Evolutionary conservation across 2,888 invertebrate species (phyloP).

Genomic region (Drosophila seclusa): DNA sequence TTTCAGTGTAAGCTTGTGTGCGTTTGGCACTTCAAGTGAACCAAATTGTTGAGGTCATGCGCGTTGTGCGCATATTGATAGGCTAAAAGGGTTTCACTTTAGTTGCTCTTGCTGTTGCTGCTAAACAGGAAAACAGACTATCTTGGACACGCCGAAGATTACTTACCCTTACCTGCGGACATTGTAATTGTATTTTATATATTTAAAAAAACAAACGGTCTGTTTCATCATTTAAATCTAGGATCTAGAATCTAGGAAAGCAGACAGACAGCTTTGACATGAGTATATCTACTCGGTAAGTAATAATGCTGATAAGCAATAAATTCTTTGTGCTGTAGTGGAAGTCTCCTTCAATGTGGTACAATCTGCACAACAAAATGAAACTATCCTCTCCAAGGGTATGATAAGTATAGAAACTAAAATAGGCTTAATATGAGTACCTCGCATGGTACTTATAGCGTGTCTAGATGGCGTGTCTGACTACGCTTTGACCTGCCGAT

Average conservation of each 20-base stretch:
- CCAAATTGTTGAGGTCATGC: slow-evolving; percentile 80
- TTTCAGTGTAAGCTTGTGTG: slow-evolving; percentile 52
- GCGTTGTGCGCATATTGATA: slow-evolving; percentile 72
- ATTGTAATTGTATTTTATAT: neutral
- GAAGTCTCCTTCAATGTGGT: neutral
- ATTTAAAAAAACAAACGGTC: neutral
- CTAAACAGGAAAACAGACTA: neutral
- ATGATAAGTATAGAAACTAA: slow-evolving; percentile 3
- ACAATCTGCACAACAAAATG: neutral
- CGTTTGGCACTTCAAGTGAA: slow-evolving; percentile 71
- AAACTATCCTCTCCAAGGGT: neutral
- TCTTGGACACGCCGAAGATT: neutral
- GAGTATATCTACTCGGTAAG: neutral
- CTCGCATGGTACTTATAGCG: slow-evolving; percentile 50
- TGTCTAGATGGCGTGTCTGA: slow-evolving; percentile 65
- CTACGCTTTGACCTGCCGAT: slow-evolving; percentile 57
- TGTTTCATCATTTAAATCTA: neutral
- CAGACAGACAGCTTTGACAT: neutral
- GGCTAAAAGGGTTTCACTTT: slow-evolving; percentile 62
- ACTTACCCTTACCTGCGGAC: neutral
- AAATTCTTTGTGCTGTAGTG: neutral
- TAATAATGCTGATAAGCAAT: neutral
- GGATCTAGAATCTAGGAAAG: rapidly evolving
- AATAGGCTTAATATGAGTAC: slow-evolving; percentile 54
- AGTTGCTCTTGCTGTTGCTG: slow-evolving; percentile 28